These are phyloP conservation scores for Limosa lapponica DNA, from an alignment of 2,797 vertebrate species.

Conservation along the genomic window DNA sequence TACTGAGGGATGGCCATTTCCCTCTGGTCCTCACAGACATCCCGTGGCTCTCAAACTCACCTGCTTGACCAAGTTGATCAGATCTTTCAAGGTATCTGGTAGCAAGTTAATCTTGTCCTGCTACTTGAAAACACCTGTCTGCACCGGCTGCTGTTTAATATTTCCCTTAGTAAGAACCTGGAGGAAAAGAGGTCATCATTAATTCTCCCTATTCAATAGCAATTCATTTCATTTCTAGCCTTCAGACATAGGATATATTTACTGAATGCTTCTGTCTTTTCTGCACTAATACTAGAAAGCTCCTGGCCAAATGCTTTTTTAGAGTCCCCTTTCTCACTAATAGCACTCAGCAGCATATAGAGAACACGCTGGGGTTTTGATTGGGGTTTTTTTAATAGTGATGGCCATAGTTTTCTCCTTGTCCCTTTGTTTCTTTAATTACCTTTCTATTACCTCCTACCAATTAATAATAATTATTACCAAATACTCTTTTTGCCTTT, in stretches of 20 bases:
- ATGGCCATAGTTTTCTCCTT: neutral
- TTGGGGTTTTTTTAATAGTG: neutral
- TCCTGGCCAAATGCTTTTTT: neutral
- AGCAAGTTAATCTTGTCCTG: neutral
- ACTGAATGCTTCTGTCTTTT: neutral
- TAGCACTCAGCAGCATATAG: neutral
- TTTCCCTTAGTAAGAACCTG: neutral
- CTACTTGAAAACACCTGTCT: neutral
- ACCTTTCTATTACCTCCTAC: neutral
- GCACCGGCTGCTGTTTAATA: neutral
- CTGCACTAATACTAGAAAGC: neutral
- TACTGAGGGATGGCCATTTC: neutral
- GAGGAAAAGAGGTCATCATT: neutral
- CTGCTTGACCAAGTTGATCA: accelerated
- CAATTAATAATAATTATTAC: neutral
- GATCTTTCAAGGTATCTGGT: neutral
- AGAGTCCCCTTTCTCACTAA: neutral
- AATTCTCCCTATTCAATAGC: accelerated
- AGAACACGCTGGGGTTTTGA: too few species aligned
- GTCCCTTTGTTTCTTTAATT: neutral
- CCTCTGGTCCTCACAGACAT: neutral
- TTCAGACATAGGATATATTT: neutral
- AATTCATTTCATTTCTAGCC: neutral
- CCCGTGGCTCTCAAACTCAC: neutral
- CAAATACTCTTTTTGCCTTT: neutral